Conservation (phyloP, 2,888 invertebrate genomes). For the Cryptus armator region DNA sequence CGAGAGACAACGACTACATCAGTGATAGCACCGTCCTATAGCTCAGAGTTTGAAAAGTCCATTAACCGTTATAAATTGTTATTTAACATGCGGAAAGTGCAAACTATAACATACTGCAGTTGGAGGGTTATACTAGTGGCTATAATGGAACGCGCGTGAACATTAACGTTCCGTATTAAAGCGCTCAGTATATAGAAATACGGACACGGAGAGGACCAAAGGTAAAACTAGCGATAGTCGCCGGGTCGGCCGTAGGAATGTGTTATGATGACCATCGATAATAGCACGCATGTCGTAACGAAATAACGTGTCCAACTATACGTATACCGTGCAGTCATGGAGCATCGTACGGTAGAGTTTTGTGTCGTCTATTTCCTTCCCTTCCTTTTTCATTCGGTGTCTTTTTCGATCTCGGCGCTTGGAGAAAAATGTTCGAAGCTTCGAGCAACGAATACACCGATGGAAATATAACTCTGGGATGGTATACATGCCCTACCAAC, state of each 20-base stretch:
- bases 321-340: conserved; percentile 6
- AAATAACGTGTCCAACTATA: conserved; percentile 34
- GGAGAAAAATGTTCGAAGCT: conserved; percentile 26
- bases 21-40: conserved; percentile 5
- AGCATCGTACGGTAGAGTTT: not conserved
- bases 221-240: conserved; percentile 19
- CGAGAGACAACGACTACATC: not conserved
- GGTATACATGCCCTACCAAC: conserved; percentile 3
- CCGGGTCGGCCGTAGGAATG: conserved; percentile 29
- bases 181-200: not conserved
- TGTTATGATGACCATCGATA: conserved; percentile 42
- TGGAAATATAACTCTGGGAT: conserved; percentile 18
- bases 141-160: conserved; percentile 19
- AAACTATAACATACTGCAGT: conserved; percentile 14
- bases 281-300: conserved; percentile 44
- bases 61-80: conserved; percentile 13
- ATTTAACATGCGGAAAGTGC: conserved; percentile 34
- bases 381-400: not conserved
- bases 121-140: conserved; percentile 17
- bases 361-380: conserved; percentile 11
- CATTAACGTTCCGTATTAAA: conserved; percentile 26
- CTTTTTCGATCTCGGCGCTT: not conserved
- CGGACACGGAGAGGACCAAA: not conserved
- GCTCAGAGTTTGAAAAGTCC: conserved; percentile 12
- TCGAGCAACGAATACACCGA: conserved; percentile 16